Percentiles rank a stretch among this genome's conserved stretches.
phyloP scores from a whole-genome alignment of 2,888 invertebrate species.

The Ecdyonurus torrentis region DNA sequence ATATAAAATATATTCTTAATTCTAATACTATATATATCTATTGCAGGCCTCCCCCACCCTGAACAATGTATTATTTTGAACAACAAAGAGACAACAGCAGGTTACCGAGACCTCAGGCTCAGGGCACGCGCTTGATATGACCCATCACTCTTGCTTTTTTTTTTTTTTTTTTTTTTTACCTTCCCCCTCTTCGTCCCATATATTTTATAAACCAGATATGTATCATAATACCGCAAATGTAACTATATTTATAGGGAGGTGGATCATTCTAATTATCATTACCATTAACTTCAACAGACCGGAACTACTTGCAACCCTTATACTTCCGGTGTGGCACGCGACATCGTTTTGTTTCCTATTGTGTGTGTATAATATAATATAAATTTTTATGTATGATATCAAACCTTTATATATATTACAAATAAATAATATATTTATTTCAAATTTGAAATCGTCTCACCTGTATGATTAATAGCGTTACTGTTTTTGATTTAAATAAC shows the following conservation, averaged over 20 bases:
- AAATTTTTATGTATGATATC: not conserved
- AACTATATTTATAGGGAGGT: not conserved
- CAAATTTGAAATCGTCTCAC: too few relatives aligned
- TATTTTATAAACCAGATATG: not conserved
- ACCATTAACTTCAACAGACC: not conserved
- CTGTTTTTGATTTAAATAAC: too few relatives aligned
- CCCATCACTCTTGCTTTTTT: not conserved
- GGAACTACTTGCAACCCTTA: not conserved
- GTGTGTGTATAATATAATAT: not conserved
- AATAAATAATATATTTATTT: not conserved
- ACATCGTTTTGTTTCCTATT: not conserved
- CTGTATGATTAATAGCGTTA: too few relatives aligned
- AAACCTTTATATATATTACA: not conserved
- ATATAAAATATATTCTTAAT: too few relatives aligned
- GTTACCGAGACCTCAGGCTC: not conserved
- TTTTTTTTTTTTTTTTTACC: not conserved
- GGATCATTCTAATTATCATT: not conserved
- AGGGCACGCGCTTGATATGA: not conserved
- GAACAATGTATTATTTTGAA: not conserved
- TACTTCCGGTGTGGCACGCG: not conserved
- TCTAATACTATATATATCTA: too few relatives aligned
- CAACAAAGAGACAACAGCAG: not conserved
- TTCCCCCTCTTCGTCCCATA: not conserved
- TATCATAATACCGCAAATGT: not conserved
- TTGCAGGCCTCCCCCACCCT: not conserved